Evolutionary conservation across 2,797 vertebrate species (phyloP).

Genomic region (Coregonus suidteri): DNA sequence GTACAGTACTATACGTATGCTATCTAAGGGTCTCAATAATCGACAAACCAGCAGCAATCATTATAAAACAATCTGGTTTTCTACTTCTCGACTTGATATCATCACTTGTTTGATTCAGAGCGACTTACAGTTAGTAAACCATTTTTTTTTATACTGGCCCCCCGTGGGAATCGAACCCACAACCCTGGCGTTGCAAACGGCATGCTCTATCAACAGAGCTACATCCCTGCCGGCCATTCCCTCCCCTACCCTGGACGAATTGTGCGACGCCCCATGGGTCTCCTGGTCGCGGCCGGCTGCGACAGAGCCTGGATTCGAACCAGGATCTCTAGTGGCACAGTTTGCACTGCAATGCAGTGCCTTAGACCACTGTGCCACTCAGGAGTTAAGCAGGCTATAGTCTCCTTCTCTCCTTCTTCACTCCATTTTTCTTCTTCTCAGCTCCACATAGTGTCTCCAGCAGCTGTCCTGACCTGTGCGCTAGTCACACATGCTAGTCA

Average conservation of each 20-base stretch:
- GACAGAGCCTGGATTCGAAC: no score
- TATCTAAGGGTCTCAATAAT: constrained; percentile 31
- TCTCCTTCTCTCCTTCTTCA: not conserved
- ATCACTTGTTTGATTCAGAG: constrained; percentile 48
- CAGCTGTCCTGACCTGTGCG: constrained; percentile 73
- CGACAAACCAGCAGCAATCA: constrained; percentile 30
- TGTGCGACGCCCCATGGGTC: no score
- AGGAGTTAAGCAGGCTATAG: constrained; percentile 33
- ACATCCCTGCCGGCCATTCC: no score
- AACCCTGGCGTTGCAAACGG: no score
- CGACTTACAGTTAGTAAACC: no score
- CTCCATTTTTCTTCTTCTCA: constrained; percentile 40
- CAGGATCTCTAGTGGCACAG: no score
- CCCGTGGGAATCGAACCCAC: no score
- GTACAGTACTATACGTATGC: not conserved
- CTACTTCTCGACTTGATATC: not conserved
- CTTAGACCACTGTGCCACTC: no score
- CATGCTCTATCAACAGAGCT: constrained; percentile 39
- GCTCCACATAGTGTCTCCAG: constrained; percentile 61
- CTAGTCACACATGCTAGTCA: constrained; percentile 81
- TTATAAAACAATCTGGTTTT: not conserved
- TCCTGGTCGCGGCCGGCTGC: no score
- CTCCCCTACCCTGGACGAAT: no score
- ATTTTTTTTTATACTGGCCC: no score
- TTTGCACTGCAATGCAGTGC: no score